Evolutionary conservation across 2,113 vertebrate species (phyloP), one percentile per base, ranked within the genome.

Genomic region (Polypterus bichir): DNA sequence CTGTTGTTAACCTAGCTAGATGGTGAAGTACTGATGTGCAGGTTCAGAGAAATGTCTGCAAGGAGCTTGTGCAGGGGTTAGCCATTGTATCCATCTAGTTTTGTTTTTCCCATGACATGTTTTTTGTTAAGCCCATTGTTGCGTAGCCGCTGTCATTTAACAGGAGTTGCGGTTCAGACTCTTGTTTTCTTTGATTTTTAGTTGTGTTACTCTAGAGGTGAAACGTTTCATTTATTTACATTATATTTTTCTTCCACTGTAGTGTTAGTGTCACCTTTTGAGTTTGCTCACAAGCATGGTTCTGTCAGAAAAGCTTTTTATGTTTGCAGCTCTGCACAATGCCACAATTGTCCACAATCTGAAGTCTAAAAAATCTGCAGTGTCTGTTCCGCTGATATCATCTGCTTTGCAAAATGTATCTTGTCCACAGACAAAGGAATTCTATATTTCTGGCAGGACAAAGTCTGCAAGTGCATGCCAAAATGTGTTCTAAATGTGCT

Each of bases 391-490:
- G 76, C 72, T 79, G 77, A 75, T 57, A 44, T 57, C 56, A 57
- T 83, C 80, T 81, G 83, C 80, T 83, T 76, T 76, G 79, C 77
- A 57, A 57, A 57, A 5, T 57, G 74, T 47, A 74, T 71, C 58
- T 63, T 66, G 55, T 63, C 52, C 58, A 57, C 56, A 5, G 9
- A 44, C 56, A 5, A 57, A 57, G 56, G 27, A 27, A 8, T 49
- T 48, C 49, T 44, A 56, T 48, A 49, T 78, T 74, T 66, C 69
- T 8, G 56, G 77, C 77, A 71, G 70, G 62, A 76, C 73, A 75
- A 65, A 76, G 77, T 77, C 79, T 7, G 79, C 78, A 81, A 79
- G 78, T 82, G 84, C 86, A 84, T 86, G 83, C 70, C 65, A 65
- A 79, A 76, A 79, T 73, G 58, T 74, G 72, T 71, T 76, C 70